Evolutionary conservation across 2,888 invertebrate species (phyloP), one percentile per base, ranked within the genome.

Genomic region (Pheosia gnoma): DNA sequence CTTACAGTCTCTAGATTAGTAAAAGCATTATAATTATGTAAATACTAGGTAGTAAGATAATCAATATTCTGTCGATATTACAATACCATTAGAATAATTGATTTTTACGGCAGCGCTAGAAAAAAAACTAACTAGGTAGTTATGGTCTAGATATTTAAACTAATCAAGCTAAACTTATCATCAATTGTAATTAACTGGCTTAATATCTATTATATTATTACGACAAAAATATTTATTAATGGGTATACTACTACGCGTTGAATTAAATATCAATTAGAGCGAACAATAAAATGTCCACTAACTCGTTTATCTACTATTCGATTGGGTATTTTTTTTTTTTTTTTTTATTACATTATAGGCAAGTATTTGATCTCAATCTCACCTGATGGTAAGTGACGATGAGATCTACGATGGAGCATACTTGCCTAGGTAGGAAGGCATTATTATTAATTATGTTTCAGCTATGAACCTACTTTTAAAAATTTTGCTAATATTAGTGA

Each of bases 1-100:
- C 68, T 70, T 73, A 73, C 55, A 65, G 57, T 74, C 66, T 49
- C 6, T 51, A 62, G 65, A 57, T 74, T 77, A 76, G 68, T 63
- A 63, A 55, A 77, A 71, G 66, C 61, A 56, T 74, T 74, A 77
- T 66, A 67, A 62, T 75, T 64, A 61, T 57, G 51, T 51, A 51
- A 51, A 25, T 51, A 25, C 25, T 51, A 51, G 25, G 25, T 25
- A 47, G 6, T 47, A 47, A 43, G 11, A 8, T 51, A 5, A 5
- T 53, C 53, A 38, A 38, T 37, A 37, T 53, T 53, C 53, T 37
- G 11, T 2, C 10, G 53, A 38, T 11, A 37, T 53, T 53, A 11
- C 38, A 25, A 25, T 11, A 11, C 53, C 53, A 5, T 53, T 38
- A 53, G 53, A 53, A 55, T 39, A 1, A 55, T n/a, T n/a, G 55